Evolutionary conservation across 2,888 invertebrate genomes (phyloP).

Genomic region (Phrixothrix hirtus): DNA sequence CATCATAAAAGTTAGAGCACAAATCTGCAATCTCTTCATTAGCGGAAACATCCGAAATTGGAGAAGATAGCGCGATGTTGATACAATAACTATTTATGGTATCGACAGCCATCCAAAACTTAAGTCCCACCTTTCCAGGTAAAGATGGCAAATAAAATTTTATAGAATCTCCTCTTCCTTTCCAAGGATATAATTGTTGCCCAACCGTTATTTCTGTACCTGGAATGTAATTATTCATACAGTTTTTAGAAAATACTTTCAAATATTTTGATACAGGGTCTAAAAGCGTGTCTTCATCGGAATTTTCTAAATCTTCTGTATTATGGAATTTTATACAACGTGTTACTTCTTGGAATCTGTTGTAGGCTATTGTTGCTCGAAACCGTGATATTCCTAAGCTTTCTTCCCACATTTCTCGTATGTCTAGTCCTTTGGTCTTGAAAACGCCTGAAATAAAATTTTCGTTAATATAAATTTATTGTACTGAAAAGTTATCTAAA

Average conservation of each 20-base stretch:
- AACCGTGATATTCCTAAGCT: background rate
- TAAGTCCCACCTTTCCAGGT: background rate
- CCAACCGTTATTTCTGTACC: background rate
- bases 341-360: background rate
- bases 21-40: background rate
- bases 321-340: background rate
- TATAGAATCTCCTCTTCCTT: background rate
- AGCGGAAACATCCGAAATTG: background rate
- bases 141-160: background rate
- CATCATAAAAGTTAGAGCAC: background rate
- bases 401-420: conserved; percentile 1
- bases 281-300: no score
- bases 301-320: background rate
- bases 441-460: conserved; percentile 1
- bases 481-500: no score
- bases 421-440: background rate
- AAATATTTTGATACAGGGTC: background rate
- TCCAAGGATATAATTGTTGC: conserved; percentile 1
- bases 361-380: background rate
- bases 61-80: background rate
- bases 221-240: background rate
- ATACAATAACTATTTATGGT: background rate
- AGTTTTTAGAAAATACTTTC: background rate
- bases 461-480: no score
- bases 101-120: background rate